phyloP scores from a whole-genome alignment of 2,888 invertebrate genomes.

The Stenurella melanura region DNA sequence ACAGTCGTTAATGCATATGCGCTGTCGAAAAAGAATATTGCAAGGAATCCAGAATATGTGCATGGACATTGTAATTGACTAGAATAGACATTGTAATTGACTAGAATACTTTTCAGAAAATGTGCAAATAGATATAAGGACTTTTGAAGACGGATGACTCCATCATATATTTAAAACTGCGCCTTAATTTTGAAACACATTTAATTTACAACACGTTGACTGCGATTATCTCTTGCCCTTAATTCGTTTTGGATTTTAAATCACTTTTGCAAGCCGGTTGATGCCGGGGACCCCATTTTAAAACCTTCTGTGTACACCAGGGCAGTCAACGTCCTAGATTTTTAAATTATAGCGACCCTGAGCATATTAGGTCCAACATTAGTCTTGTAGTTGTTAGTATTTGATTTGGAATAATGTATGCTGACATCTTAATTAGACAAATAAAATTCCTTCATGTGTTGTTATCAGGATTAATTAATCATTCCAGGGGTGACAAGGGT shows the following conservation, averaged over 20 bases:
- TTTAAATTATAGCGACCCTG: neutral
- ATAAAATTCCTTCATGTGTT: conserved; percentile 21
- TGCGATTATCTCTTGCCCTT: neutral
- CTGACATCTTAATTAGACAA: neutral
- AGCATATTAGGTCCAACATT: neutral
- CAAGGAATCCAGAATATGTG: no score
- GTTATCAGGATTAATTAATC: conserved; percentile 55
- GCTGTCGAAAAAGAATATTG: no score
- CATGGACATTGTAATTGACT: no score
- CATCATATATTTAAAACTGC: neutral
- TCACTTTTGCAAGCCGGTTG: conserved; percentile 10
- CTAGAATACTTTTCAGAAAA: no score
- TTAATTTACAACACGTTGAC: neutral
- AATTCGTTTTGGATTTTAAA: neutral
- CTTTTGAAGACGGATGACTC: no score
- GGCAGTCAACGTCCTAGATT: conserved; percentile 22
- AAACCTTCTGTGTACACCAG: neutral
- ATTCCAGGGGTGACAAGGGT: conserved; percentile 83
- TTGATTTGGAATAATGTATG: conserved; percentile 27
- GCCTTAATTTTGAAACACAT: neutral
- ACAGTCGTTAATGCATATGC: no score
- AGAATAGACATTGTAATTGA: no score
- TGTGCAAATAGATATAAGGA: no score
- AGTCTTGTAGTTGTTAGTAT: conserved; percentile 33
- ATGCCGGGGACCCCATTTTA: conserved; percentile 25